Base-by-base conservation (phyloP, 1,140 invertebrate species). In the Telenomus remus region DNA sequence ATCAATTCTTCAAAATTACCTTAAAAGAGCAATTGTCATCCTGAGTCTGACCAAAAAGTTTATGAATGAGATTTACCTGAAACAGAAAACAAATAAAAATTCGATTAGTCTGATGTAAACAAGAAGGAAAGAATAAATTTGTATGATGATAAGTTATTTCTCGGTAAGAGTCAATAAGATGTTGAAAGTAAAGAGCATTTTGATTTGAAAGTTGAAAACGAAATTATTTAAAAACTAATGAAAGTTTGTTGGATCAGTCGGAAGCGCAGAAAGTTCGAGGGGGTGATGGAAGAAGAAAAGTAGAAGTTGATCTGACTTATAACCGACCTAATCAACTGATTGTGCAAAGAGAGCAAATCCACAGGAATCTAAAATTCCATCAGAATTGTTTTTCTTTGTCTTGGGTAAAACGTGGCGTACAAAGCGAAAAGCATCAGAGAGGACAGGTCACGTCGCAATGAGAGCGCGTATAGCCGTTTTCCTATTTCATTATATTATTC, bases 401-500 rank as follows among this genome's bases (percentile, higher is more conserved):
- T 69, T 51, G 6, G 48, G 13, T 14, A 7, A 39, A 47, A 39
- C 19, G 51, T 14, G 27, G n/a, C 19, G 57, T 13, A 61, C 69
- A 66, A 70, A 75, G 65, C 63, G 47, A 65, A 34, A 15, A 11
- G 13, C 43, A 51, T 34, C 27, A 27, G 27, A 46, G 49, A 59
- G 56, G 59, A 72, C 47, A 42, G 53, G 35, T 51, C 39, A 27
- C 16, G 47, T 43, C 46, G 51, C 50, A 68, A 49, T 49, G 37
- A 46, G 63, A 61, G 39, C 16, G 43, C 46, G 16, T 27, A n/a
- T n/a, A 51, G 68, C 71, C 66, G 63, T 81, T 75, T 78, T 74
- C 61, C 79, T 76, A 79, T 78, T 76, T 70, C 70, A 65, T 73
- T 69, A 73, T 71, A 44, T 64, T 53, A 61, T 71, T 73, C 60